Evolutionary conservation across 2,113 vertebrate species (phyloP), one percentile per base, ranked within the genome.

Genomic region (Phyllostomus hastatus): DNA sequence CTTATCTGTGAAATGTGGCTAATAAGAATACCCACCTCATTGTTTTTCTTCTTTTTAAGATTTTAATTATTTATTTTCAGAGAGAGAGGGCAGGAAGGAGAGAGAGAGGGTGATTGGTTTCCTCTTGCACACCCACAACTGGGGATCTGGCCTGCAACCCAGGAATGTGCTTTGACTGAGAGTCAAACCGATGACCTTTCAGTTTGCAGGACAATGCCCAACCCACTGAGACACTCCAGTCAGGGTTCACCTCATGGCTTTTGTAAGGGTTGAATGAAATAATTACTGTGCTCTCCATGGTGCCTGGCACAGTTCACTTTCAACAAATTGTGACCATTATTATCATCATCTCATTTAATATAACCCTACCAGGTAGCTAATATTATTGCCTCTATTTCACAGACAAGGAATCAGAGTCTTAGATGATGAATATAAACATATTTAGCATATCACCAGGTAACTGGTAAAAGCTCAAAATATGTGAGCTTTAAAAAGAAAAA

Each of bases 191-290:
- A 26, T 31, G 61, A 64, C 24, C 61, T 64, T 64, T 31, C 28
- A 64, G 61, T 64, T 64, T 64, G 61, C 5, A 5, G 28, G 61
- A 64, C 14, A 28, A 64, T 5, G 4, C 26, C 61, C 61, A 64
- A 64, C 28, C 28, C 59, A 61, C 61, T 64, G 61, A 64, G 28
- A 64, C 61, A 64, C 2, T 4, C 28, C 28, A 28, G 61, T 31
- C 61, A 64, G 28, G 28, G 28, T 64, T 9, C 5, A 72, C 52
- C 20, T 87, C 75, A 67, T 31, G 72, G 14, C 48, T 83, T 90
- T 88, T 78, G 20, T 57, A 69, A 87, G 38, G 16, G 54, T 78
- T 78, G 28, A 89, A 72, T 94, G 69, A 94, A 95, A 89, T 70
- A 28, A 91, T 92, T 82, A 54, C 10, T 64, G 22, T 69, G 10